phyloP scores from a whole-genome alignment of 2,113 vertebrate genomes.

The Propithecus coquereli region DNA sequence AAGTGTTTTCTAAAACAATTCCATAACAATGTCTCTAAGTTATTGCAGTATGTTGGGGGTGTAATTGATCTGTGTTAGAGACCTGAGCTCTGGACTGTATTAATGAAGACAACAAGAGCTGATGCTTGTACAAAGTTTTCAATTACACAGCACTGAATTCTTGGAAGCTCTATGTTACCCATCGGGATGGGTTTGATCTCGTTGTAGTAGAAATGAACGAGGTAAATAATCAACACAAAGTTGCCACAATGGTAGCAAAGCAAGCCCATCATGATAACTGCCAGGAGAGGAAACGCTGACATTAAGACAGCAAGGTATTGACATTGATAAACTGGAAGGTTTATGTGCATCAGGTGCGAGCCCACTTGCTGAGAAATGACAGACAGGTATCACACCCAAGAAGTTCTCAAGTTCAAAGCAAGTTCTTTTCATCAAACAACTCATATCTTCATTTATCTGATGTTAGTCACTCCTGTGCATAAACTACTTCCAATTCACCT shows the following conservation, averaged over 20 bases:
- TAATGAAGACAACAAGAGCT: background rate
- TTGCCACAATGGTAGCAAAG: background rate
- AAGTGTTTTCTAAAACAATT: background rate
- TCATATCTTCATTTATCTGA: background rate
- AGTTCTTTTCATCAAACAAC: background rate
- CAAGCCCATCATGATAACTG: background rate
- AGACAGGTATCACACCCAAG: background rate
- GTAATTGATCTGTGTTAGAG: background rate
- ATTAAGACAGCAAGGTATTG: background rate
- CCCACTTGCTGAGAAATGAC: background rate
- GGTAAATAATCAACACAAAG: background rate
- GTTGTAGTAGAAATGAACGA: background rate
- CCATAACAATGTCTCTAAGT: background rate
- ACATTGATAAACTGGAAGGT: background rate
- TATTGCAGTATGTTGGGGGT: background rate
- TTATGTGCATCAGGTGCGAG: background rate
- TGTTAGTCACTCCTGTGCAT: background rate
- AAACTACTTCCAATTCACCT: background rate
- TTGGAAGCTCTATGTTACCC: background rate
- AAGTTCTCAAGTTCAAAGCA: background rate
- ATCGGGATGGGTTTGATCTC: background rate
- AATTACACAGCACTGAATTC: background rate
- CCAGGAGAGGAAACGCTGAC: background rate
- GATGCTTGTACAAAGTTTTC: background rate
- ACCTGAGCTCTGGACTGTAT: background rate